Conservation (phyloP, 2,113 vertebrate species). For the Potamarius usumacintae region DNA sequence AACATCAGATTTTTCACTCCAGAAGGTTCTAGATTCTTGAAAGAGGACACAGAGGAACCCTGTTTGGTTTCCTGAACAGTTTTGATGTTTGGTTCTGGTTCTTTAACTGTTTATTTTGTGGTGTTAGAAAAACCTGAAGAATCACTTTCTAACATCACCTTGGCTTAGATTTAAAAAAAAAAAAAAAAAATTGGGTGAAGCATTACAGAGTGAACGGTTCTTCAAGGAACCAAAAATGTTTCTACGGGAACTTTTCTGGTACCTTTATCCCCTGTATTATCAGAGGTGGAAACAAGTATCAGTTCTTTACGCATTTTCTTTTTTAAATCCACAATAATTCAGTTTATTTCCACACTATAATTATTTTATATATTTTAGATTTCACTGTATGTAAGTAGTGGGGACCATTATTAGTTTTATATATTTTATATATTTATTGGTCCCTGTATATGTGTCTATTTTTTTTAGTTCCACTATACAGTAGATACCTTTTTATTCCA, state of each 20-base stretch:
- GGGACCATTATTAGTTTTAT: too few relatives aligned
- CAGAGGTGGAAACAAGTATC: background rate
- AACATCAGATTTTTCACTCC: background rate
- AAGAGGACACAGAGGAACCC: background rate
- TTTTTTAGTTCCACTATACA: too few relatives aligned
- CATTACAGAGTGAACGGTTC: background rate
- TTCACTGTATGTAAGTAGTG: too few relatives aligned
- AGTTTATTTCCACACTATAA: background rate
- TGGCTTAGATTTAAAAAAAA: background rate
- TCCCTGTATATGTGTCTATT: too few relatives aligned
- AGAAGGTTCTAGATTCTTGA: background rate
- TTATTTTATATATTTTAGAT: background rate
- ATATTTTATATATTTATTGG: background rate
- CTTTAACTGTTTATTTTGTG: background rate
- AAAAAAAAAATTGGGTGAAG: background rate
- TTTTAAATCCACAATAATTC: background rate
- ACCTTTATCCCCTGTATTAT: background rate
- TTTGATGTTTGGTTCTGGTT: background rate
- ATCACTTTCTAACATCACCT: background rate
- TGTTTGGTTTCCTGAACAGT: background rate
- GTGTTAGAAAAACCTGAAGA: background rate
- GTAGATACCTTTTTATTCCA: background rate
- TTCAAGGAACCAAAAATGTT: background rate
- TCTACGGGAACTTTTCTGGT: background rate
- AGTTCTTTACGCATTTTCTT: background rate